Conservation (phyloP, 2,888 invertebrate genomes). For the Drosophila quinaria region DNA sequence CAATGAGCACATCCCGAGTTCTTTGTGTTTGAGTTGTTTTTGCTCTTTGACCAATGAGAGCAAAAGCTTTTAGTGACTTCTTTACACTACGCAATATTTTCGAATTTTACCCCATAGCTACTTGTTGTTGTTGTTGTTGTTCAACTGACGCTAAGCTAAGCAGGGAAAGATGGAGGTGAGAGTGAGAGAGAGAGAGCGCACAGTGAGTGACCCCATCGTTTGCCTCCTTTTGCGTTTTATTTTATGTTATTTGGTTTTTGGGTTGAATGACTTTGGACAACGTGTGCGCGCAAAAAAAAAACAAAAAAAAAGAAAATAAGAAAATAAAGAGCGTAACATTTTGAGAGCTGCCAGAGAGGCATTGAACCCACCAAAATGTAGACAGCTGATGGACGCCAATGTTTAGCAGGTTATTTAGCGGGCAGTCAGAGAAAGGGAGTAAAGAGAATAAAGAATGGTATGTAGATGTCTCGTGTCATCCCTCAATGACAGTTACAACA, state of each 20-base stretch:
- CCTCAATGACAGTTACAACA: conserved; percentile 39
- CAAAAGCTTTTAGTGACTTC: conserved; percentile 21
- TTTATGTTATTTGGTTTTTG: conserved; percentile 75
- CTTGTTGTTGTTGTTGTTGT: conserved; percentile 34
- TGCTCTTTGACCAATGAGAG: conserved; percentile 12
- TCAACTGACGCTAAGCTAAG: conserved; percentile 26
- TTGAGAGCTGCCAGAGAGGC: conserved; percentile 53
- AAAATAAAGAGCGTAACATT: conserved; percentile 68
- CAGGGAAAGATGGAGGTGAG: conserved; percentile 25
- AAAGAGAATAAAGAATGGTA: conserved; percentile 10
- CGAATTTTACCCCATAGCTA: conserved; percentile 43
- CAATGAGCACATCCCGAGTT: conserved; percentile 63
- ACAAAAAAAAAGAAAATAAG: conserved; percentile 47
- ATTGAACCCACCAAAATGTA: conserved; percentile 74
- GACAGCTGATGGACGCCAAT: conserved; percentile 68
- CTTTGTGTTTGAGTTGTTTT: conserved; percentile 28
- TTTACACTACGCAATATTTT: conserved; percentile 57
- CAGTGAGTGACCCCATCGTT: conserved; percentile 70
- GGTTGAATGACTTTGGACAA: conserved; percentile 77
- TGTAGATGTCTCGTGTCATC: conserved; percentile 42
- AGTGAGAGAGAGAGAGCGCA: conserved; percentile 43
- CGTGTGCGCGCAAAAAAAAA: conserved; percentile 63
- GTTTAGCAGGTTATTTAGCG: conserved; percentile 13
- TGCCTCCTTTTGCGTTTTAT: conserved; percentile 65
- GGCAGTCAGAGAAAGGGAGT: conserved; percentile 9